Evolutionary conservation across 2,113 vertebrate species (phyloP).

Genomic region (Ranitomeya imitator): DNA sequence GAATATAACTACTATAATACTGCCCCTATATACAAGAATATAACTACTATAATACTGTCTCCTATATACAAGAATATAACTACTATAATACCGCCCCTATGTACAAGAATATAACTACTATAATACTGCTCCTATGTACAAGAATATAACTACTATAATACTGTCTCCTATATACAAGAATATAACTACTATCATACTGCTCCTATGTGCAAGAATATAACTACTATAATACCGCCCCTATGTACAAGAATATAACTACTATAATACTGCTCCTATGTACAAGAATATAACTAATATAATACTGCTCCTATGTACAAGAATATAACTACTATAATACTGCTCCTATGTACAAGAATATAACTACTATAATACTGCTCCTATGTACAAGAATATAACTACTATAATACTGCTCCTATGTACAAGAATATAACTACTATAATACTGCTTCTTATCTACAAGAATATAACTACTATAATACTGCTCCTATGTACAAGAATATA

Average conservation of each 20-base stretch:
- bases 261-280: neutral
- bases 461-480: neutral
- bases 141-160: too few species aligned
- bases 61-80: too few species aligned
- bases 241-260: neutral
- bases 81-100: too few species aligned
- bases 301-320: constrained; percentile 4
- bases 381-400: constrained; percentile 2
- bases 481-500: neutral
- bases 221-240: too few species aligned
- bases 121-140: too few species aligned
- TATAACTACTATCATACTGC: too few species aligned
- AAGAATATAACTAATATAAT: neutral
- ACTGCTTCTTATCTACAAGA: neutral
- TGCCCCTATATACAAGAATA: too few species aligned
- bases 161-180: too few species aligned
- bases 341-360: constrained; percentile 1
- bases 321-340: constrained; percentile 9
- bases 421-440: neutral
- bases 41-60: too few species aligned
- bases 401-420: neutral
- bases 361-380: constrained; percentile 11
- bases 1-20: too few species aligned
- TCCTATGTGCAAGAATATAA: too few species aligned
- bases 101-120: too few species aligned